These are phyloP conservation scores for Ceramica pisi DNA, from an alignment of 2,888 invertebrate genomes.

Conservation along the genomic window DNA sequence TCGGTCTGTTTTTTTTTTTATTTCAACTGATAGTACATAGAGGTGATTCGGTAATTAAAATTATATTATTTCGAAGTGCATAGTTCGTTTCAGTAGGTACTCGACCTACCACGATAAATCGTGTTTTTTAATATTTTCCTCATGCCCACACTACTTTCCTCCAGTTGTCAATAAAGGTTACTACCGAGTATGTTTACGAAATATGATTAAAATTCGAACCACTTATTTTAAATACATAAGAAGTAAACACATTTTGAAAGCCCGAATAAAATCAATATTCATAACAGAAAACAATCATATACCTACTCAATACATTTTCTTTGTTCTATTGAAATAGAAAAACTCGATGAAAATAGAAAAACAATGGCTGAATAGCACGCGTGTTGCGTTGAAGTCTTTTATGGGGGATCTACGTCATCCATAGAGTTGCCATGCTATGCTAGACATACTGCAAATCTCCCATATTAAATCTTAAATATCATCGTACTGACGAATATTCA, in stretches of 20 bases:
- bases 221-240: too few relatives aligned
- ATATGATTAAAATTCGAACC: not conserved
- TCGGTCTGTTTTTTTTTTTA: too few relatives aligned
- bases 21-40: too few relatives aligned
- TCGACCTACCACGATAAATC: not conserved
- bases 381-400: constrained; percentile 78
- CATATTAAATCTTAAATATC: not conserved
- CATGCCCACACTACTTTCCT: not conserved
- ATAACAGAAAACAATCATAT: constrained; percentile 7
- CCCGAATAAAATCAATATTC: constrained; percentile 17
- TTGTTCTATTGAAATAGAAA: constrained; percentile 42
- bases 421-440: constrained; percentile 33
- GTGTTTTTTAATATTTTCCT: not conserved
- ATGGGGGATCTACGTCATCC: constrained; percentile 64
- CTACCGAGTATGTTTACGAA: not conserved
- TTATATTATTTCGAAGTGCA: not conserved
- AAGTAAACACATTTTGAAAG: not conserved
- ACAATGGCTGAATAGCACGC: constrained; percentile 48
- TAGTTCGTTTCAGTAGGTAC: not conserved
- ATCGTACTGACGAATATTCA: not conserved
- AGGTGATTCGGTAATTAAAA: not conserved
- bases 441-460: not conserved
- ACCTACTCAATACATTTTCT: constrained; percentile 14
- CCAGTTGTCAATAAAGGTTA: not conserved
- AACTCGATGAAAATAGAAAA: constrained; percentile 37